These are phyloP conservation scores for Spodoptera frugiperda DNA, from an alignment of 1,140 invertebrate genomes.

Conservation along the genomic window DNA sequence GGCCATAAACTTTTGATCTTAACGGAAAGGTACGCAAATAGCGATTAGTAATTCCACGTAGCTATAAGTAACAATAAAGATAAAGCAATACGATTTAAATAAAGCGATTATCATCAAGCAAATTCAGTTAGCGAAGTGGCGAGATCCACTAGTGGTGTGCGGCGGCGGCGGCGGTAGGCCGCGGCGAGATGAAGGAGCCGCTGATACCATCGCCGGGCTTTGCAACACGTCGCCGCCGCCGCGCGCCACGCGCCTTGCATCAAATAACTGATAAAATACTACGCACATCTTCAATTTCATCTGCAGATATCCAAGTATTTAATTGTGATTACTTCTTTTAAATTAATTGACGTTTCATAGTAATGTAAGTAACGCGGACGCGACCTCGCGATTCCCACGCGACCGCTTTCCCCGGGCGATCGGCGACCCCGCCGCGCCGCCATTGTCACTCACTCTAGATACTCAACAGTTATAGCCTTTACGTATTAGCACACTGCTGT, in stretches of 20 bases:
- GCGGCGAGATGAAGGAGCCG: slow-evolving; percentile 75
- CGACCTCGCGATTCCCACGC: slow-evolving; percentile 64
- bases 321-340: slow-evolving; percentile 45
- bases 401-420: slow-evolving; percentile 34
- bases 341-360: slow-evolving; percentile 53
- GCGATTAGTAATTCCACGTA: slow-evolving; percentile 46
- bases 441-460: slow-evolving; percentile 48
- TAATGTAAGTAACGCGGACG: slow-evolving; percentile 42
- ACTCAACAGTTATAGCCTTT: slow-evolving; percentile 44
- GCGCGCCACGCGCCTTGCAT: slow-evolving; percentile 69
- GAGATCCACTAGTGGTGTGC: slow-evolving; percentile 53
- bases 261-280: slow-evolving; percentile 73
- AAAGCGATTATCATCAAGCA: slow-evolving; percentile 61
- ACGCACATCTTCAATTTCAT: slow-evolving; percentile 74
- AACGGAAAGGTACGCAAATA: not conserved
- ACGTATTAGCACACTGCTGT: slow-evolving; percentile 48
- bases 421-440: slow-evolving; percentile 53
- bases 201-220: slow-evolving; percentile 71
- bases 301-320: slow-evolving; percentile 55
- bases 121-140: slow-evolving; percentile 51
- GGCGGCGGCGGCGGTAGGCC: slow-evolving; percentile 53
- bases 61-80: slow-evolving; percentile 54
- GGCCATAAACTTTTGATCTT: not conserved
- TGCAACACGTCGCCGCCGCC: slow-evolving; percentile 75
- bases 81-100: slow-evolving; percentile 63